A percentile compares a stretch with the other conserved stretches of the same genome.
Evolutionary conservation across 2,113 vertebrate species (phyloP).

Genomic region (Columbina picui): DNA sequence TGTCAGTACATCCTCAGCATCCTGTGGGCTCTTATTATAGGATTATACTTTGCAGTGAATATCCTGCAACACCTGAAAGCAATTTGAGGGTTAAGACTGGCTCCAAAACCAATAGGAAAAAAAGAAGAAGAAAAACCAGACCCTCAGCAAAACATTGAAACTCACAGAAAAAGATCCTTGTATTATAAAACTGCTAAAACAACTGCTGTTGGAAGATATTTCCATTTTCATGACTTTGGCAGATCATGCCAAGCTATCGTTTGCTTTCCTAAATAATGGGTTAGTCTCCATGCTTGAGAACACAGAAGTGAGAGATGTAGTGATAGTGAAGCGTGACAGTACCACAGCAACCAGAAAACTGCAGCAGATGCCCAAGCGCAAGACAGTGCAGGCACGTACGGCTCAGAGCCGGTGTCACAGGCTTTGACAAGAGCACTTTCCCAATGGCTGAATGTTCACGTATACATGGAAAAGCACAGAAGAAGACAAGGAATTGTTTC

Average conservation of each 20-base stretch:
- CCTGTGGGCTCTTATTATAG: neutral
- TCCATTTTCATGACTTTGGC: neutral
- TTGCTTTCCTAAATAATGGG: neutral
- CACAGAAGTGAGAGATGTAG: neutral
- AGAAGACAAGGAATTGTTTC: neutral
- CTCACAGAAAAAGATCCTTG: neutral
- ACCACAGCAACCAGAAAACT: neutral
- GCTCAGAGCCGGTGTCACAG: neutral
- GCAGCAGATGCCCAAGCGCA: neutral
- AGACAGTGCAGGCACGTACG: neutral
- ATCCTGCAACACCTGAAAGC: neutral
- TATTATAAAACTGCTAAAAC: neutral
- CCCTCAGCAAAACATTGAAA: neutral
- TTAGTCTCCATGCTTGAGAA: neutral
- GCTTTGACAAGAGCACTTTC: neutral
- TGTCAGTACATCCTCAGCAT: neutral
- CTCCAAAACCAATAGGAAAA: neutral
- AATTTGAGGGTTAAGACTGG: neutral
- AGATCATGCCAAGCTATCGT: neutral
- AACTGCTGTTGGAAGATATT: neutral
- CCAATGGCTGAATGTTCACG: neutral
- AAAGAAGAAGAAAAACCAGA: neutral
- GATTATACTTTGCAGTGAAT: neutral
- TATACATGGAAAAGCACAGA: neutral
- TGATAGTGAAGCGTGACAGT: rapidly evolving